A percentile compares a stretch with the other conserved stretches of the same genome.
Conservation (phyloP, 2,888 invertebrate genomes). For the Ectemnius cavifrons region DNA sequence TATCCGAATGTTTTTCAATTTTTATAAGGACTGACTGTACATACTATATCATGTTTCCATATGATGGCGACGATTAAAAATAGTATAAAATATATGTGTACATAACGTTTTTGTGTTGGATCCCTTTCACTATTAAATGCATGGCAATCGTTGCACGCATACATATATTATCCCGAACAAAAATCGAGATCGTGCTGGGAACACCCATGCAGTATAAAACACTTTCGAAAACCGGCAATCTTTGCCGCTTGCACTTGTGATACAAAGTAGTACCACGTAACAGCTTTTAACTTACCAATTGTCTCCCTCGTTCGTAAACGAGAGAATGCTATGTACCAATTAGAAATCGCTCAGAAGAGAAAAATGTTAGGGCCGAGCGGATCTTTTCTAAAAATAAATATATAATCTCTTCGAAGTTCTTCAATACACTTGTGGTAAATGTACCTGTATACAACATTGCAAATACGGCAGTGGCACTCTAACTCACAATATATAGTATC, state of each 20-base stretch:
- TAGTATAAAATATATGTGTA: slow-evolving; percentile 51
- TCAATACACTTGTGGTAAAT: slow-evolving; percentile 42
- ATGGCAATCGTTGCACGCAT: not conserved
- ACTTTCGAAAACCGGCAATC: no score
- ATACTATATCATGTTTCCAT: slow-evolving; percentile 36
- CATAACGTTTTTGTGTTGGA: slow-evolving; percentile 27
- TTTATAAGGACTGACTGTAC: slow-evolving; percentile 38
- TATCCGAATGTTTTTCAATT: slow-evolving; percentile 36
- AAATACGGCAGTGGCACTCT: slow-evolving; percentile 47
- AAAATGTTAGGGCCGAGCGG: not conserved
- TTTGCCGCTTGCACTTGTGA: no score
- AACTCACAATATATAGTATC: slow-evolving; percentile 29
- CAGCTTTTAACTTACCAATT: not conserved
- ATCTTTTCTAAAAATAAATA: slow-evolving; percentile 50
- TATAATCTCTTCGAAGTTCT: slow-evolving; percentile 57
- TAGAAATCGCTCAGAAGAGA: not conserved
- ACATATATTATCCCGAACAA: not conserved
- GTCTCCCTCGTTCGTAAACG: not conserved
- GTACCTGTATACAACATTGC: slow-evolving; percentile 31
- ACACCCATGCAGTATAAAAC: no score
- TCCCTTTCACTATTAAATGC: not conserved
- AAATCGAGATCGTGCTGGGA: no score
- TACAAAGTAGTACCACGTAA: not conserved
- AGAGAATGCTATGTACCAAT: not conserved
- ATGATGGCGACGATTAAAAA: slow-evolving; percentile 39